Evolutionary conservation across 30 jellyfish, hydroid and myxozoan genomes (phyloP).

Genomic region (Cassiopea andromeda): DNA sequence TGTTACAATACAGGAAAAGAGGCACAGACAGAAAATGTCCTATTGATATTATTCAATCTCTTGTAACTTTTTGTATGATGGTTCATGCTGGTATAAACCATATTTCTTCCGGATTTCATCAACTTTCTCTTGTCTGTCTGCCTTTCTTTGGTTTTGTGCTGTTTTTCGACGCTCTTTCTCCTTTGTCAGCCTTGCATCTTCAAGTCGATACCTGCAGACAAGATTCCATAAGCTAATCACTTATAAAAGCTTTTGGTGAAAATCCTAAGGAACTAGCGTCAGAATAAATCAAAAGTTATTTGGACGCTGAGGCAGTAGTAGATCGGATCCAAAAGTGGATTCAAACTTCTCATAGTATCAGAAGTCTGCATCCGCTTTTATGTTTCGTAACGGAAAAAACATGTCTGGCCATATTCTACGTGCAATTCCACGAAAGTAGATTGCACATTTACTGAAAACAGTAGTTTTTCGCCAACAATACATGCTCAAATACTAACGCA

Average conservation of each 20-base stretch:
- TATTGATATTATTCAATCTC: slow-evolving; percentile 51
- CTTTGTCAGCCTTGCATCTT: slow-evolving; percentile 55
- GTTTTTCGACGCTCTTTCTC: slow-evolving; percentile 78
- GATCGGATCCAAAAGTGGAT: background rate
- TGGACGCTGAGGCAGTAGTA: background rate
- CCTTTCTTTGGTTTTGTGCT: slow-evolving; percentile 72
- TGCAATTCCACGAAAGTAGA: no score
- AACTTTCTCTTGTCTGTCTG: slow-evolving; percentile 75
- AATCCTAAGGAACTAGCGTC: background rate
- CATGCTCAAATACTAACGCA: no score
- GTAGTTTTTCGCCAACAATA: no score
- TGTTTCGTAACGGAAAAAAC: background rate
- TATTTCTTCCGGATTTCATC: slow-evolving; percentile 85
- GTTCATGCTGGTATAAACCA: slow-evolving; percentile 80
- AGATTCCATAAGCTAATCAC: background rate
- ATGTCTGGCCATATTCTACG: background rate
- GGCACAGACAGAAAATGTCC: background rate
- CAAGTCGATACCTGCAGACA: slow-evolving; percentile 35
- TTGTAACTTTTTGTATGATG: slow-evolving; percentile 67
- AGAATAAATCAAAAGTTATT: background rate
- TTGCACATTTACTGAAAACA: no score
- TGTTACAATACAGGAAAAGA: background rate
- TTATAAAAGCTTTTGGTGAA: no score
- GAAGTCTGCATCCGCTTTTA: background rate
- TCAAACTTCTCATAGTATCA: background rate